A percentile compares a stretch with the other conserved stretches of the same genome.
Evolutionary conservation across 2,113 vertebrate genomes (phyloP).

Genomic region (Cynocephalus volans): DNA sequence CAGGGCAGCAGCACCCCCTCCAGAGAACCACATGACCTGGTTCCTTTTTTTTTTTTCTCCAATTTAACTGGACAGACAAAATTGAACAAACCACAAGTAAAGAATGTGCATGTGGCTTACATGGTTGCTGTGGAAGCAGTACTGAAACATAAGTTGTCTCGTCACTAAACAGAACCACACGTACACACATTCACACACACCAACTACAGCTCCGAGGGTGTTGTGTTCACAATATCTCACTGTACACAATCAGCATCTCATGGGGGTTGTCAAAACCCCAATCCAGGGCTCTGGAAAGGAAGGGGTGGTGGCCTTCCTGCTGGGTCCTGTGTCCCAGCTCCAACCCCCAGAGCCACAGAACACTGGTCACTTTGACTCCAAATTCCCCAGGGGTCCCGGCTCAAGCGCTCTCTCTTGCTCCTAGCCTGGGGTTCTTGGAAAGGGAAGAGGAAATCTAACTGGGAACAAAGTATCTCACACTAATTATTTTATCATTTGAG

Average conservation of each 20-base stretch:
- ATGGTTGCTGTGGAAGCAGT: conserved; percentile 72
- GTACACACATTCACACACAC: not conserved
- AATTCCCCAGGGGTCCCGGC: not conserved
- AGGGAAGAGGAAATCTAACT: not conserved
- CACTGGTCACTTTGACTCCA: not conserved
- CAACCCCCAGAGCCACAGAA: not conserved
- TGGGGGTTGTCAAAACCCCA: not conserved
- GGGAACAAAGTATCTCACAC: not conserved
- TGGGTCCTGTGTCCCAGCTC: not conserved
- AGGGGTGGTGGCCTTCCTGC: not conserved
- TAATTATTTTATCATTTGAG: not conserved
- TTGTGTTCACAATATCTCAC: conserved; percentile 62
- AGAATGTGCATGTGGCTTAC: conserved; percentile 54
- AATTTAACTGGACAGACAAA: conserved; percentile 78
- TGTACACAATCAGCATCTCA: not conserved
- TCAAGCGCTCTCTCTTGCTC: not conserved
- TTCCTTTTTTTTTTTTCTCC: conserved; percentile 61
- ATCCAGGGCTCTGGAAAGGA: not conserved
- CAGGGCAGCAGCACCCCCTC: conserved; percentile 44
- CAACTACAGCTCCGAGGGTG: conserved; percentile 11
- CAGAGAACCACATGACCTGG: not conserved
- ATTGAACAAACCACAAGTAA: conserved; percentile 63
- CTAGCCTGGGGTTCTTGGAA: conserved; percentile 16
- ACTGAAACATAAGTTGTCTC: conserved; percentile 46
- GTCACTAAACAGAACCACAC: not conserved